Percentiles rank a stretch among this genome's conserved stretches.
Evolutionary conservation across 2,113 vertebrate species (phyloP).

Genomic region (Apodemus sylvaticus): DNA sequence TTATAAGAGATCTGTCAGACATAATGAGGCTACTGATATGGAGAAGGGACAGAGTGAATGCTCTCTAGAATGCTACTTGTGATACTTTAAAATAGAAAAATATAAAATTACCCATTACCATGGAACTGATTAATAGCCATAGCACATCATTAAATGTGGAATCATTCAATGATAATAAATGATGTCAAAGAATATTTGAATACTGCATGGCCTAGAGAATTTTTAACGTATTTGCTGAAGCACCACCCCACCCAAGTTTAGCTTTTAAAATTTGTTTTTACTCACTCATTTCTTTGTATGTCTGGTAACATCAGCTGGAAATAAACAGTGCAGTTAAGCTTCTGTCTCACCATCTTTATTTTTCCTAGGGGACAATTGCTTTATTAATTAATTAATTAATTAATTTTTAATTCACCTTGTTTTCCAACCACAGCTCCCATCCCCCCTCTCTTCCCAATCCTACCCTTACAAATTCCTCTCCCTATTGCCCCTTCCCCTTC

Average conservation of each 20-base stretch:
- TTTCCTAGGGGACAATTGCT: not conserved
- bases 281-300: not conserved
- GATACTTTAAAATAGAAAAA: slow-evolving; percentile 33
- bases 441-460: no score
- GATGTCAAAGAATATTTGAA: not conserved
- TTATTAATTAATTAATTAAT: no score
- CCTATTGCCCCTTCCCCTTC: no score
- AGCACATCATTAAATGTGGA: not conserved
- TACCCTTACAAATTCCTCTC: no score
- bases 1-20: not conserved
- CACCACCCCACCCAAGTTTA: not conserved
- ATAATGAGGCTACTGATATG: not conserved
- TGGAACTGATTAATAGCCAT: not conserved
- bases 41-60: not conserved
- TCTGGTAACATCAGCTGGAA: not conserved
- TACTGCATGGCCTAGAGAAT: not conserved
- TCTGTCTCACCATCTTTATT: not conserved
- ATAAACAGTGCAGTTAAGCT: not conserved
- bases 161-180: slow-evolving; percentile 35
- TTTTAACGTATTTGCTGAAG: not conserved
- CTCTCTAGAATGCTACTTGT: not conserved
- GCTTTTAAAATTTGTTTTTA: not conserved
- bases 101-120: not conserved
- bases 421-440: no score
- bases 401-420: no score